These are phyloP conservation scores for Alloscopus bannaensis DNA, from an alignment of 2,888 invertebrate genomes.

Conservation along the genomic window DNA sequence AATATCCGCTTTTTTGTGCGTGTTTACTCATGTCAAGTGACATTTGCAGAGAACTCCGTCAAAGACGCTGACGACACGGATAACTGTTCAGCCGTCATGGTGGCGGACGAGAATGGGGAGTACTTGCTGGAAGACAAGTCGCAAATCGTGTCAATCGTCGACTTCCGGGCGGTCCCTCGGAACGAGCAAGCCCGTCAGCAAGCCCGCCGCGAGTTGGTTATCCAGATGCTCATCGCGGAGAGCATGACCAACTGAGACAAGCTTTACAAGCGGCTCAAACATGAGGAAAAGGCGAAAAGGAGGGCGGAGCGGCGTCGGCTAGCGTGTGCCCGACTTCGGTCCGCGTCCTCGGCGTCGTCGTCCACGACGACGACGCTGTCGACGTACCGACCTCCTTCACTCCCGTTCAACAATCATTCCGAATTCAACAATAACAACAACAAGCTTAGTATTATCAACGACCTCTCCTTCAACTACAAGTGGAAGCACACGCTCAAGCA, in stretches of 20 bases:
- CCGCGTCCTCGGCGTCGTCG: slow-evolving; percentile 21
- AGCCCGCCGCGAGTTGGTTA: slow-evolving; percentile 66
- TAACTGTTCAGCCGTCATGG: slow-evolving; percentile 49
- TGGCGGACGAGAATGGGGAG: slow-evolving; percentile 46
- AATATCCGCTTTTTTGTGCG: slow-evolving; percentile 42
- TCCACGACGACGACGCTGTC: slow-evolving; percentile 40
- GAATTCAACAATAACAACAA: slow-evolving; percentile 56
- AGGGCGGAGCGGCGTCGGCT: slow-evolving; percentile 58
- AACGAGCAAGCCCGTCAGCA: slow-evolving; percentile 60
- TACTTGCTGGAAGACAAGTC: slow-evolving; percentile 65
- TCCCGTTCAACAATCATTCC: slow-evolving; percentile 53
- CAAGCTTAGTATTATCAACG: slow-evolving; percentile 66
- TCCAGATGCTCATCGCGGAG: slow-evolving; percentile 69
- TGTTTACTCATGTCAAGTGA: slow-evolving; percentile 58
- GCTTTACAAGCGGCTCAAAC: slow-evolving; percentile 68
- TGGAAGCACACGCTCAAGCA: slow-evolving; percentile 57
- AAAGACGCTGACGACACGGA: slow-evolving; percentile 49
- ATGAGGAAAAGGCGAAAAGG: slow-evolving; percentile 66
- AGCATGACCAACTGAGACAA: slow-evolving; percentile 70
- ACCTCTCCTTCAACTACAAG: slow-evolving; percentile 65
- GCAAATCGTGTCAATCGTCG: slow-evolving; percentile 66
- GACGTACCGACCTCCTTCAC: no score
- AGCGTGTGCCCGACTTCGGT: slow-evolving; percentile 34
- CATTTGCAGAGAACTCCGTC: slow-evolving; percentile 60
- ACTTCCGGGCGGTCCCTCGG: slow-evolving; percentile 64